Base-by-base conservation (phyloP, 2,797 vertebrate species). In the Hylomyscus alleni region DNA sequence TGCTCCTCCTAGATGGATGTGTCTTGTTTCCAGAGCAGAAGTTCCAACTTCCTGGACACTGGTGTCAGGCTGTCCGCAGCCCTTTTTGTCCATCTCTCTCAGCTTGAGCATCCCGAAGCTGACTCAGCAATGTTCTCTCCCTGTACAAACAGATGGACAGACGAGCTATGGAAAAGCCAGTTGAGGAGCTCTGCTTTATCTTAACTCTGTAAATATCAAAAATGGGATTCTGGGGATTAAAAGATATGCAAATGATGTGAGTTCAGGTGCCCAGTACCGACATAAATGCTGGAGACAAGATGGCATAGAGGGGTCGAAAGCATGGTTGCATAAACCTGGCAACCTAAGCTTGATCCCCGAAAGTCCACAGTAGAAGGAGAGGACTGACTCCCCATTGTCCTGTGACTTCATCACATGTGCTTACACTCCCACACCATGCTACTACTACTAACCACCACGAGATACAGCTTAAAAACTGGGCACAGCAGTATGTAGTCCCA, bases 21-120 rank as follows among this genome's bases (percentile, higher is more conserved):
- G 15, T 4, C 4, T 2, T 0, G 2, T 26, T n/a, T 29, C 65
- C 44, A 60, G 34, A 58, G 52, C 60, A 47, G 26, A 40, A 6
- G 13, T n/a, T 40, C 34, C 6, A 84, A 3, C 82, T 47, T 84
- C 58, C 82, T 65, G 58, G 40, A 44, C 40, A 24, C 15, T 2
- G 11, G 4, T 29, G 29, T 3, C 24, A 17, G 34, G 0, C 6
- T 0, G 1, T 54, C 9, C 1, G 77, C 22, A 8, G 20, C 40
- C 19, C 1, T 26, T 52, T 52, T 9, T 14, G 22, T 62, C 82
- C 58, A 31, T 78, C 81, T 67, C 12, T 12, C 20, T 69, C 0
- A 3, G 62, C 60, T 26, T 54, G 69, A 58, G 65, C 15, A 11
- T 37, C 50, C 75, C 6, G 15, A 7, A 5, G 60, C 26, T 4